Evolutionary conservation across 1,140 invertebrate species (phyloP).

Genomic region (Bactericera cockerelli): DNA sequence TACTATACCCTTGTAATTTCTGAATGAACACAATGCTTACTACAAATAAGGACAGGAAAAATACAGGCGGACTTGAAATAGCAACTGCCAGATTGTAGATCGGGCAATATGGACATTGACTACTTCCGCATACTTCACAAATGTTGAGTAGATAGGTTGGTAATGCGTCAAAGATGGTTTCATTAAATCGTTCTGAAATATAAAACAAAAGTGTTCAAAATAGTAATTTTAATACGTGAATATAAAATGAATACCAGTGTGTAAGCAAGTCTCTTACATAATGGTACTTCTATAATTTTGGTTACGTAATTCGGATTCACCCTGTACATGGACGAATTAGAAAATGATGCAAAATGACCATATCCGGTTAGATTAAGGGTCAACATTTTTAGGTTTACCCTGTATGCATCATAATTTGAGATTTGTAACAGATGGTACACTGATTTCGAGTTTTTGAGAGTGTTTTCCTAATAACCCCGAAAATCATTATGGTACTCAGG

Average conservation of each 20-base stretch:
- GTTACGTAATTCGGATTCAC: no score
- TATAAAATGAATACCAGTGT: not conserved
- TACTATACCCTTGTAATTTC: not conserved
- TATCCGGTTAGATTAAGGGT: no score
- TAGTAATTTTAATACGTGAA: not conserved
- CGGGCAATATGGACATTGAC: conserved; percentile 91
- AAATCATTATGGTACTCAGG: no score
- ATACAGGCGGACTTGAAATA: not conserved
- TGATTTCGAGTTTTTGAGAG: no score
- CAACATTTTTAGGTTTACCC: no score
- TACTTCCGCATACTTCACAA: conserved; percentile 95
- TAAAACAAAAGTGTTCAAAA: not conserved
- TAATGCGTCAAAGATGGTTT: conserved; percentile 79
- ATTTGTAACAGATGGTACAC: no score
- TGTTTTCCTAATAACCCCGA: no score
- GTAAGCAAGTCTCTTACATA: no score
- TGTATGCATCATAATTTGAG: no score
- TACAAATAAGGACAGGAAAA: not conserved
- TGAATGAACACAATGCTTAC: conserved; percentile 2
- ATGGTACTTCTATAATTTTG: no score
- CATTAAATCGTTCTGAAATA: conserved; percentile 80
- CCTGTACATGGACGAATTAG: no score
- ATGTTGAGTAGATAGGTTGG: conserved; percentile 82
- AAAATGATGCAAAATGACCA: no score
- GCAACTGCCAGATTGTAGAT: conserved; percentile 57